A percentile compares a stretch with the other conserved stretches of the same genome.
These are phyloP conservation scores for Anagrus nilaparvatae DNA, from an alignment of 1,140 invertebrate species.

Conservation along the genomic window DNA sequence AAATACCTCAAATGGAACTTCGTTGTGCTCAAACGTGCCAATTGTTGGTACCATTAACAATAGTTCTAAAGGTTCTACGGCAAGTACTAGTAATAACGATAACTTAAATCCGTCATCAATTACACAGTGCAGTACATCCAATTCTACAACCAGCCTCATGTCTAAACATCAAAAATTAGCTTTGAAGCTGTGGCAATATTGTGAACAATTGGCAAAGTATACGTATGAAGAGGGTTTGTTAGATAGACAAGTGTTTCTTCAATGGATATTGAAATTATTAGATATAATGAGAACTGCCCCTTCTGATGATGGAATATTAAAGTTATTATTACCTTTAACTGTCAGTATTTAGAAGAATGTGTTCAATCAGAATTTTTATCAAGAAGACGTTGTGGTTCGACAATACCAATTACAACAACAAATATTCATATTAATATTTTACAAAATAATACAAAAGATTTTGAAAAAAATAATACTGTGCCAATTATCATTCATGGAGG, in stretches of 20 bases:
- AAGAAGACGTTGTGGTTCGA: conserved; percentile 45
- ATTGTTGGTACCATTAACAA: conserved; percentile 13
- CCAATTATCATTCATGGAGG: neutral
- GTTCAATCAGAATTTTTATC: conserved; percentile 83
- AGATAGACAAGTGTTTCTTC: conserved; percentile 88
- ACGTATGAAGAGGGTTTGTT: conserved; percentile 85
- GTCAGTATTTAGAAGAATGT: conserved; percentile 88
- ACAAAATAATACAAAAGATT: neutral
- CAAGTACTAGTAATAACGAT: conserved; percentile 23
- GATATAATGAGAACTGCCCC: conserved; percentile 69
- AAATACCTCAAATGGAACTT: conserved; percentile 13
- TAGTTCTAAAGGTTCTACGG: conserved; percentile 16
- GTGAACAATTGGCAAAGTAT: conserved; percentile 75
- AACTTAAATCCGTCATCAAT: conserved; percentile 38
- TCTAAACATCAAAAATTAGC: conserved; percentile 64
- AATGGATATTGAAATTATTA: conserved; percentile 87
- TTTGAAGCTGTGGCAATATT: conserved; percentile 86
- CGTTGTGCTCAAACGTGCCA: conserved; percentile 11
- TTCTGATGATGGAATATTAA: conserved; percentile 75
- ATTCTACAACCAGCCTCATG: conserved; percentile 32
- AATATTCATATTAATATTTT: conserved; percentile 26
- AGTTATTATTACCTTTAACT: conserved; percentile 69
- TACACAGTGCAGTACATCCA: conserved; percentile 15
- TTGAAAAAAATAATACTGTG: too few species aligned
- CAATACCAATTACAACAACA: conserved; percentile 26